phyloP scores from a whole-genome alignment of 35 echinoderm and acorn worm genomes.

The Stichopus chloronotus region DNA sequence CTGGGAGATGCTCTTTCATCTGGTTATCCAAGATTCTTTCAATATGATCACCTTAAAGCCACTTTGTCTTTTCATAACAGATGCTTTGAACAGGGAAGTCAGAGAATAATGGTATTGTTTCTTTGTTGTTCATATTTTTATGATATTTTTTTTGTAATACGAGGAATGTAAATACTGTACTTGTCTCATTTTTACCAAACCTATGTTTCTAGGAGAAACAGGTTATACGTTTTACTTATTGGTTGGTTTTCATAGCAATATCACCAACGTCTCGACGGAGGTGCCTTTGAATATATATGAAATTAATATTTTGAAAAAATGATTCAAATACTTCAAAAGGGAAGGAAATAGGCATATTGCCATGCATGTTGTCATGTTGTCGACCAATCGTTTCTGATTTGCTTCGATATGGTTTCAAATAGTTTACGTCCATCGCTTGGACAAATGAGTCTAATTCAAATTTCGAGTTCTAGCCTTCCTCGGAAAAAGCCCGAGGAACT shows the following conservation, averaged over 20 bases:
- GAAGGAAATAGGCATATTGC: too few species aligned
- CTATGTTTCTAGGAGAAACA: neutral
- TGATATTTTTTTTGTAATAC: neutral
- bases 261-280: neutral
- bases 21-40: conserved; percentile 10
- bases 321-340: too few species aligned
- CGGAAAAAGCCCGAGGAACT: too few species aligned
- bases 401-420: too few species aligned
- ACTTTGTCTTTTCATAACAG: neutral
- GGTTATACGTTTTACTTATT: neutral
- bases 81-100: neutral
- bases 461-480: too few species aligned
- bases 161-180: neutral
- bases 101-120: neutral
- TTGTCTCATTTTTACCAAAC: neutral
- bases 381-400: too few species aligned
- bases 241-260: neutral
- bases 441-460: too few species aligned
- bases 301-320: too few species aligned
- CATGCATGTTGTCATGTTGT: too few species aligned
- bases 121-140: neutral
- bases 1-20: neutral
- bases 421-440: too few species aligned
- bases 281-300: neutral
- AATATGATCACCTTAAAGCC: neutral